Conservation (phyloP, 2,797 vertebrate genomes). For the Amblyopsis hoosieri region DNA sequence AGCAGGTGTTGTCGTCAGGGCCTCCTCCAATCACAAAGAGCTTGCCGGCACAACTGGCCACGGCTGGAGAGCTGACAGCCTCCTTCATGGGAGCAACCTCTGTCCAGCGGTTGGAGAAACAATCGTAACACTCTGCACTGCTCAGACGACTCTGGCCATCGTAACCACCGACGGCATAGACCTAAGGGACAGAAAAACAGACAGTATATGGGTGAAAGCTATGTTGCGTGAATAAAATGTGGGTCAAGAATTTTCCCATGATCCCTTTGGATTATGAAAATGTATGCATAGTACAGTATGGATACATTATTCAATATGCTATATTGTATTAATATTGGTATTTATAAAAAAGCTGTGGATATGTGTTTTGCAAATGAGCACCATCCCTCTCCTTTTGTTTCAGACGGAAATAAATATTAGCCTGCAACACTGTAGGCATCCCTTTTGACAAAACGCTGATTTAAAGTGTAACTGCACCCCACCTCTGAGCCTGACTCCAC, state of each 20-base stretch:
- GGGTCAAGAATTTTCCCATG: too few species aligned
- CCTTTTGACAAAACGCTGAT: too few species aligned
- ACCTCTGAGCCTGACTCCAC: too few species aligned
- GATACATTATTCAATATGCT: too few species aligned
- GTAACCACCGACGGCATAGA: conserved; percentile 96
- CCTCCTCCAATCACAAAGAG: conserved; percentile 96
- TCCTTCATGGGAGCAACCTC: conserved; percentile 95
- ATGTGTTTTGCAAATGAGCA: conserved; percentile 2
- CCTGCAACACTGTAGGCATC: background rate
- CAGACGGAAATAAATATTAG: conserved; percentile 8
- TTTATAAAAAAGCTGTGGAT: too few species aligned
- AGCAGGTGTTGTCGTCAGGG: conserved; percentile 94
- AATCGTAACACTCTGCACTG: conserved; percentile 96
- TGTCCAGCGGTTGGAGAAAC: conserved; percentile 97
- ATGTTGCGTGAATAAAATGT: too few species aligned
- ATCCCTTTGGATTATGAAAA: too few species aligned
- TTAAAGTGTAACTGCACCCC: too few species aligned
- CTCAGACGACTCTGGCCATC: conserved; percentile 94
- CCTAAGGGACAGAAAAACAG: conserved; percentile 73
- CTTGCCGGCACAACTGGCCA: conserved; percentile 91
- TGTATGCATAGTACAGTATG: too few species aligned
- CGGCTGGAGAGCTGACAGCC: conserved; percentile 95
- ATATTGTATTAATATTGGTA: too few species aligned
- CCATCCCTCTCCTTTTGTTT: conserved; percentile 4
- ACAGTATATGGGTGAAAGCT: background rate